Evolutionary conservation across 2,797 vertebrate genomes (phyloP).

Genomic region (Gouania willdenowi): DNA sequence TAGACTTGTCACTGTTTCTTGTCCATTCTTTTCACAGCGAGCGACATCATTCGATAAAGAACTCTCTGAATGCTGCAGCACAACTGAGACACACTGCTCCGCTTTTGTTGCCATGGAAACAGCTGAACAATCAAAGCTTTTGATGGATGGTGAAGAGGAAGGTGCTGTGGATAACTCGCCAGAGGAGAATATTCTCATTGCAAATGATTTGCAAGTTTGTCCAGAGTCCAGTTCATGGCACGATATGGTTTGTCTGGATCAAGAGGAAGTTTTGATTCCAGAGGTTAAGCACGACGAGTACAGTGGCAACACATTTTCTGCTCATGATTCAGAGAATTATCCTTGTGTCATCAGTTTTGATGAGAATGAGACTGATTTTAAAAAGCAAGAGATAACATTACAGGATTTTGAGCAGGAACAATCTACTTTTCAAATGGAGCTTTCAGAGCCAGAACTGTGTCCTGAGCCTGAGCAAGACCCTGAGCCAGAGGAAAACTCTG

Average conservation of each 20-base stretch:
- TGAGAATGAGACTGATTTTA: constrained; percentile 63
- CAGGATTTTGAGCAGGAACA: constrained; percentile 40
- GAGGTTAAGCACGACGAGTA: no score
- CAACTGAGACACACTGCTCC: constrained; percentile 62
- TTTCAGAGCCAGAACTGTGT: not conserved
- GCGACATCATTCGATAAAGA: constrained; percentile 45
- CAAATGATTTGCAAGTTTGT: constrained; percentile 47
- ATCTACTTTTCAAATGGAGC: no score
- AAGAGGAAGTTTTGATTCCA: constrained; percentile 56
- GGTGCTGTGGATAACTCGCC: constrained; percentile 52
- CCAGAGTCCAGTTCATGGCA: constrained; percentile 38
- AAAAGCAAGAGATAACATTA: constrained; percentile 49
- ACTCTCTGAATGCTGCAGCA: constrained; percentile 61
- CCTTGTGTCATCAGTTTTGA: constrained; percentile 72
- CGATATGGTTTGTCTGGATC: constrained; percentile 21
- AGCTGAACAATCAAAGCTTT: constrained; percentile 62
- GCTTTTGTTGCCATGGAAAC: constrained; percentile 78
- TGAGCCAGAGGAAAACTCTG: constrained; percentile 3
- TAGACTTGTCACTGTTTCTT: no score
- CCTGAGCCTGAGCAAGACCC: not conserved
- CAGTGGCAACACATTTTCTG: no score
- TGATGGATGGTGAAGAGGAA: constrained; percentile 62
- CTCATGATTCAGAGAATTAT: no score
- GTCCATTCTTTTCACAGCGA: constrained; percentile 51
- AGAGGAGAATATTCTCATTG: constrained; percentile 37